A percentile compares a stretch with the other conserved stretches of the same genome.
Conservation (phyloP, 2,113 vertebrate genomes). For the Dipodomys stephensi region DNA sequence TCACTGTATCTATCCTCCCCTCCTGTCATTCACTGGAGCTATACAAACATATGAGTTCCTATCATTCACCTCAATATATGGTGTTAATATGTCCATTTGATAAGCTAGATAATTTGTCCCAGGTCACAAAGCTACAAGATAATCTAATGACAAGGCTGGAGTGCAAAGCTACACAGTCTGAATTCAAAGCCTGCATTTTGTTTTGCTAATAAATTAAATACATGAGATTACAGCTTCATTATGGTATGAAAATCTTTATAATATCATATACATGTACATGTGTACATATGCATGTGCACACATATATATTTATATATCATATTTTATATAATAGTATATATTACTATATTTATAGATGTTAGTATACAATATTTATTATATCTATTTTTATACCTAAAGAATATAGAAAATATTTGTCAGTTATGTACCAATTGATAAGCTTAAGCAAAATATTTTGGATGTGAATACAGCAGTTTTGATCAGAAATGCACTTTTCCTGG, state of each 20-base stretch:
- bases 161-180: background rate
- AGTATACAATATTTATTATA: too few relatives aligned
- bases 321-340: too few relatives aligned
- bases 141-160: background rate
- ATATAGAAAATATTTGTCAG: background rate
- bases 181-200: background rate
- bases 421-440: background rate
- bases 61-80: background rate
- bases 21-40: background rate
- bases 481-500: background rate
- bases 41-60: background rate
- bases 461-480: background rate
- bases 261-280: background rate
- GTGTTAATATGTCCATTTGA: background rate
- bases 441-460: background rate
- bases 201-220: background rate
- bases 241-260: background rate
- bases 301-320: too few relatives aligned
- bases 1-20: background rate
- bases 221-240: background rate
- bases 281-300: background rate
- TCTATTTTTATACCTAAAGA: background rate
- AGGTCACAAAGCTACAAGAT: background rate
- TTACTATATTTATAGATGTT: too few relatives aligned
- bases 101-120: background rate